Base-by-base conservation (phyloP, 1,140 invertebrate species). In the Diuraphis noxia region DNA sequence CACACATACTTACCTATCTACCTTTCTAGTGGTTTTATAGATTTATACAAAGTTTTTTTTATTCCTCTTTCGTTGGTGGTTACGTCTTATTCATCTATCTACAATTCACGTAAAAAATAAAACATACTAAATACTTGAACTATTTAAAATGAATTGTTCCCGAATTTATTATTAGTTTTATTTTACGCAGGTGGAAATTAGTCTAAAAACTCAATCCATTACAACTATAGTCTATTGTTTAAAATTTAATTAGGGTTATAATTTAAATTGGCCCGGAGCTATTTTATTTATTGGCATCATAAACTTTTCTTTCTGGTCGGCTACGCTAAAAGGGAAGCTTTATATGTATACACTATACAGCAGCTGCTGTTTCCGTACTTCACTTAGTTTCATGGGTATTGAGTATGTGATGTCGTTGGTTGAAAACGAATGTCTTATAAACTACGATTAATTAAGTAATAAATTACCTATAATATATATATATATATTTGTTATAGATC, bases 241-340 rank as follows among this genome's bases (percentile, higher is more conserved):
- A 30, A 41, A 82, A 82, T 82, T 82, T 41, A 30, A 82, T 82
- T 40, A 82, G 25, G 81, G 81, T 82, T 82, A 82, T 82, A 82
- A 82, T 82, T 82, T 82, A 82, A 82, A 82, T 82, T 82, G 81
- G 81, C 40, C 1, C 1, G 1, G 40, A 41, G 36, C 81, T 40
- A 82, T 82, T 82, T 82, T 82, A 82, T 82, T 82, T 82, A 82
- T 82, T 30, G 36, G 40, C 40, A 30, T 82, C 40, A 82, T 82
- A 82, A 82, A 82, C 81, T 41, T 41, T 82, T 25, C 40, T 38
- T 41, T 41, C 23, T 7, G 81, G 40, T 41, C 40, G 81, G 36
- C 25, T 82, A 43, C 40, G 5, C 25, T 30, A 40, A 41, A 82
- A 17, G 13, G 30, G 13, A 4, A 30, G 17, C 23, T 40, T 25